Evolutionary conservation across 2,888 invertebrate species (phyloP), one percentile per base, ranked within the genome.

Genomic region (Fragum sueziense): DNA sequence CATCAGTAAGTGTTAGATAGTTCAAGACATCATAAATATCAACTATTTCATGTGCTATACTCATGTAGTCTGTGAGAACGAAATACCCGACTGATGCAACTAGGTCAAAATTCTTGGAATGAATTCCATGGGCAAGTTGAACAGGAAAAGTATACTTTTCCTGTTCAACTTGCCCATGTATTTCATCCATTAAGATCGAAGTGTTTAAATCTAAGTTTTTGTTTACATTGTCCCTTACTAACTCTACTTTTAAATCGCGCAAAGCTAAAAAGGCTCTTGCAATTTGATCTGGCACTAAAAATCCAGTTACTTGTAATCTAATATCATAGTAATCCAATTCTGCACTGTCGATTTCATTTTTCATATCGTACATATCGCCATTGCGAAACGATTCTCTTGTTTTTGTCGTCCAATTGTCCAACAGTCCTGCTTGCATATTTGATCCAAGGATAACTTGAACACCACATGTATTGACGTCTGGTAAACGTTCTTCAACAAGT

Each of bases 101-200:
- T 37, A 34, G 41, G 41, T 65, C 65, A 41, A 65, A 65, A n/a
- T 37, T 65, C 9, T 65, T 17, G 22, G 47, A 47, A 47, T 47
- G 4, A 9, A 47, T 14, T 2, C 47, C 47, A 47, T 47, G 4
- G 14, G 47, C 47, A 47, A 14, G 4, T 14, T 14, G 47, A 9
- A 47, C n/a, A 9, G 14, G 47, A 47, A 47, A 47, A 14, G n/a
- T 47, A 14, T 20, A n/a, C n/a, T n/a, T n/a, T n/a, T n/a, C n/a
- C n/a, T n/a, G n/a, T n/a, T n/a, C n/a, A n/a, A n/a, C n/a, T n/a
- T n/a, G n/a, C n/a, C n/a, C n/a, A n/a, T n/a, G n/a, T n/a, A n/a
- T n/a, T n/a, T n/a, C n/a, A n/a, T n/a, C n/a, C n/a, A n/a, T n/a
- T n/a, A n/a, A n/a, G n/a, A n/a, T n/a, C n/a, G n/a, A n/a, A n/a